Conservation (phyloP, 35 echinoderm and acorn worm genomes). For the Amphiura filiformis region DNA sequence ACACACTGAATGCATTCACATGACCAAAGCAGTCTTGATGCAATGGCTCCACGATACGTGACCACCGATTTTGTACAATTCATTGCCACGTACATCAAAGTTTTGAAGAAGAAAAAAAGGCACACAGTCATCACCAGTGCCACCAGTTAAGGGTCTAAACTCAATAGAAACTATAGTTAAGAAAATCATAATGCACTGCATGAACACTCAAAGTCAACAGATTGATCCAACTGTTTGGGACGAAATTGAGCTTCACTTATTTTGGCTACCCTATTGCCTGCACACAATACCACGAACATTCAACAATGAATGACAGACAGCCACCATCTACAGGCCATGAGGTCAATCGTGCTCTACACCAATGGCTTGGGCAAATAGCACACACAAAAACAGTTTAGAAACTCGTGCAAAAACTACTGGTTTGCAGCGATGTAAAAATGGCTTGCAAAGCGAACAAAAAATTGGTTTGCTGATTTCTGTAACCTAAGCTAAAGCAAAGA, state of each 20-base stretch:
- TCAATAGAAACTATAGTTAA: neutral
- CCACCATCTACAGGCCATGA: neutral
- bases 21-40: too few species aligned
- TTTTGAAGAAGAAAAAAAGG: too few species aligned
- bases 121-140: too few species aligned
- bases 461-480: too few species aligned
- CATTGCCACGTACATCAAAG: too few species aligned
- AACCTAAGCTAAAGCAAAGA: too few species aligned
- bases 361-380: neutral
- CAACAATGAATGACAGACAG: neutral
- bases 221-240: neutral
- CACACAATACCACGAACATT: neutral
- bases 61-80: too few species aligned
- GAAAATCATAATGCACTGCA: neutral
- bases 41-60: too few species aligned
- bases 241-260: neutral
- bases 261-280: neutral
- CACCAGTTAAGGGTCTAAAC: too few species aligned
- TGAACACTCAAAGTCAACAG: constrained; percentile 1
- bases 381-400: neutral
- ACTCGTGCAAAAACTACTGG: neutral
- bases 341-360: neutral
- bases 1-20: too few species aligned
- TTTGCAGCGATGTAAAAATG: too few species aligned
- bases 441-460: too few species aligned